Evolutionary conservation across 2,888 invertebrate genomes (phyloP).

Genomic region (Coremacera marginata): DNA sequence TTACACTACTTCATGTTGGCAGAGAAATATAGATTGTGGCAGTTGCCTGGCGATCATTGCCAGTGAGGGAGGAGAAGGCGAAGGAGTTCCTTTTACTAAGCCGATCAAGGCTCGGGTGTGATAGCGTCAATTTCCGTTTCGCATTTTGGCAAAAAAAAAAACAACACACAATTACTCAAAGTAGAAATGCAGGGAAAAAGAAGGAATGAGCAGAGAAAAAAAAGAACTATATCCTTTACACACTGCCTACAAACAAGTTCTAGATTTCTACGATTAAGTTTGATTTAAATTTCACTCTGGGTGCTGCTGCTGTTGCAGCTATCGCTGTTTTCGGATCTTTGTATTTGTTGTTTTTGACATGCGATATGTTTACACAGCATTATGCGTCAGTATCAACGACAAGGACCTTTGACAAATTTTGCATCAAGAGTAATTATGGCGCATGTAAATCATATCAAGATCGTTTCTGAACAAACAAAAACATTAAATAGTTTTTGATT

Average conservation of each 20-base stretch:
- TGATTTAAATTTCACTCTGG: conserved; percentile 32
- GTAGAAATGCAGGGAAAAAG: too few relatives aligned
- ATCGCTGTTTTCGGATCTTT: not conserved
- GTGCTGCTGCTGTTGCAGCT: conserved; percentile 17
- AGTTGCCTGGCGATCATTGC: not conserved
- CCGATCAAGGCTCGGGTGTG: conserved; percentile 20
- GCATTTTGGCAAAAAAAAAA: not conserved
- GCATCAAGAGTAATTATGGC: conserved; percentile 62
- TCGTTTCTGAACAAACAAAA: conserved; percentile 27
- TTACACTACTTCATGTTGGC: conserved; percentile 3
- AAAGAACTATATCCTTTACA: too few relatives aligned
- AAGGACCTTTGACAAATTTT: conserved; percentile 49
- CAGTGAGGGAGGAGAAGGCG: not conserved
- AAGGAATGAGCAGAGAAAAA: not conserved
- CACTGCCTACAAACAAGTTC: conserved; percentile 31
- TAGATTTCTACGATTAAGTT: conserved; percentile 29
- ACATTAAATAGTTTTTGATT: conserved; percentile 7
- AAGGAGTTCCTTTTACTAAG: conserved; percentile 15
- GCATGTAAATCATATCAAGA: conserved; percentile 59
- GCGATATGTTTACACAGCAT: conserved; percentile 38
- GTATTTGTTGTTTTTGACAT: conserved; percentile 37
- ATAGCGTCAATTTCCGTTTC: conserved; percentile 22
- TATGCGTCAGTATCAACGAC: not conserved
- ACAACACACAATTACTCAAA: not conserved
- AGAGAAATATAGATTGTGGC: not conserved